These are phyloP conservation scores for Zosterops japonicus DNA, from an alignment of 2,113 vertebrate species.

Conservation along the genomic window DNA sequence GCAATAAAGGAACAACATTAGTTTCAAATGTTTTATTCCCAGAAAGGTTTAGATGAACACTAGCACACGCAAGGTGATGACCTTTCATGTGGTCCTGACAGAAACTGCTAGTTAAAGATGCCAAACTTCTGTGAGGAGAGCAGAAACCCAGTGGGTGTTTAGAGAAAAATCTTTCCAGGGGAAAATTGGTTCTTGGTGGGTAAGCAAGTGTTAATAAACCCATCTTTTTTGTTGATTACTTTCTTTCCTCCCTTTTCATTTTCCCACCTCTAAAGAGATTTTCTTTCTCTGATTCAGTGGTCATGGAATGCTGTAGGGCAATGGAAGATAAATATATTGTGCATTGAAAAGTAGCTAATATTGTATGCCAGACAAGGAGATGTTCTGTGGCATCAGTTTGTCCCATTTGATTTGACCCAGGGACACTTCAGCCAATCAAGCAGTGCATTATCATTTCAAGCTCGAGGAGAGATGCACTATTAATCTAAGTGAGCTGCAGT, in stretches of 20 bases:
- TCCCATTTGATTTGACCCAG: conserved; percentile 19
- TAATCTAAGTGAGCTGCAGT: conserved; percentile 20
- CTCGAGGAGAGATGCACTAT: not conserved
- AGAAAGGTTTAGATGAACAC: not conserved
- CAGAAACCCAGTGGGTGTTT: not conserved
- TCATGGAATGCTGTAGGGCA: not conserved
- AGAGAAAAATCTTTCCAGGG: not conserved
- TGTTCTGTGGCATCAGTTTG: not conserved
- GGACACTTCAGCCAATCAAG: conserved; percentile 20
- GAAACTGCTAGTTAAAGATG: not conserved
- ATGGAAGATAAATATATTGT: not conserved
- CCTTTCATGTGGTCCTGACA: not conserved
- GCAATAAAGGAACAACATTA: not conserved
- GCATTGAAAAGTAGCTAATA: not conserved
- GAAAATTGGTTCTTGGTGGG: conserved; percentile 9
- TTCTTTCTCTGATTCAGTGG: conserved; percentile 4
- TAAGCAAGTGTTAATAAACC: conserved; percentile 29
- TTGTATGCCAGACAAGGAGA: not conserved
- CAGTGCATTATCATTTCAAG: conserved; percentile 33
- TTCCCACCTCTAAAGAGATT: not conserved
- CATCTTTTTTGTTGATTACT: not conserved
- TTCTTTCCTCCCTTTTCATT: not conserved
- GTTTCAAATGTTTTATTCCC: conserved; percentile 7
- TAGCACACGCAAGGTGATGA: not conserved
- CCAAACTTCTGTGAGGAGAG: not conserved